Evolutionary conservation across 2,113 vertebrate genomes (phyloP), one percentile per base, ranked within the genome.

Genomic region (Cavia aperea): DNA sequence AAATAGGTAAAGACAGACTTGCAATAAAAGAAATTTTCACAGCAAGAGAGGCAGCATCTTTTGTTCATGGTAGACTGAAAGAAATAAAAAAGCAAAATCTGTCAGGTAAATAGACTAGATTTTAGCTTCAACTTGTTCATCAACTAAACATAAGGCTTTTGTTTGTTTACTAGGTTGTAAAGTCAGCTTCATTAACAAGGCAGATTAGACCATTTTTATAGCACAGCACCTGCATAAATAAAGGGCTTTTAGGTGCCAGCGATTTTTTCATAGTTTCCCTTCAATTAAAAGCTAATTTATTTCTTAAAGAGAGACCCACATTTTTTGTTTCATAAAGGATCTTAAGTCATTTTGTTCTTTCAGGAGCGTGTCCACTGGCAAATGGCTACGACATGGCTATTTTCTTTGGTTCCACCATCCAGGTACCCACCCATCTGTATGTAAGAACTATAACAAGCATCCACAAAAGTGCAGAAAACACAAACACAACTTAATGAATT

Each of bases 231-330:
- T 94, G 90, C 31, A 63, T 70, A 95, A 91, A 95, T 84, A 93
- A 95, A 89, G 72, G 16, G 73, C 72, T 81, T 93, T 89, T 39
- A 75, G 13, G 94, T 49, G 66, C 86, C 82, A 79, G 18, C 78
- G 4, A 31, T 51, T 63, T 88, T 86, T 89, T 54, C 84, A 78
- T 83, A 60, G 46, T 85, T 95, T 81, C 79, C 51, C 51, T 88
- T 89, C 89, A 70, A 66, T 93, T 88, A 91, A 94, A 93, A 88
- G n/a, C 18, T 14, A 92, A 93, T 93, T 93, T 43, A 49, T 93
- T 94, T 94, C 43, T 92, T 92, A 86, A 78, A 89, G 56, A 43
- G 62, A 56, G n/a, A 90, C 19, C 73, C 43, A 56, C 33, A 43
- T 12, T 79, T 87, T 66, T 88, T 84, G 24, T 77, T 87, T 85